A percentile compares a stretch with the other conserved stretches of the same genome.
Evolutionary conservation across 2,888 invertebrate genomes (phyloP).

Genomic region (Hypsopygia costalis): DNA sequence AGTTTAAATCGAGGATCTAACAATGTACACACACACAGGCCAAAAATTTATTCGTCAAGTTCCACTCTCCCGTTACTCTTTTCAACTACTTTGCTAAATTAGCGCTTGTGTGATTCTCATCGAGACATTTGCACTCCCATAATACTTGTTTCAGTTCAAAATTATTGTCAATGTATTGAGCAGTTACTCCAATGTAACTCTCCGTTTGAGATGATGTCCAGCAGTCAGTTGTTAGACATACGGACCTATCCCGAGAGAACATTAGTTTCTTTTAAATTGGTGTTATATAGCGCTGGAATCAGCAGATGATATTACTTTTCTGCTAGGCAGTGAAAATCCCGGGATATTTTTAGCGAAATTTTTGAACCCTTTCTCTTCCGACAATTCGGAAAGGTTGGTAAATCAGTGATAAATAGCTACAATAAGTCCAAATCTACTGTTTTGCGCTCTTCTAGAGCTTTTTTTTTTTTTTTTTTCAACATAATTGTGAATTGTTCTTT

Average conservation of each 20-base stretch:
- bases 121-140: constrained; percentile 12
- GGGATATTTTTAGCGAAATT: constrained; percentile 5
- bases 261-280: constrained; percentile 3
- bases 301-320: constrained; percentile 7
- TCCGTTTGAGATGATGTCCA: constrained; percentile 18
- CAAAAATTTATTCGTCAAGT: constrained; percentile 11
- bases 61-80: constrained; percentile 8
- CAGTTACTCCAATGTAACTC: constrained; percentile 17
- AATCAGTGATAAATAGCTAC: constrained; percentile 9
- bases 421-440: constrained; percentile 10
- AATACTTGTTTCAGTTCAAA: constrained; percentile 14
- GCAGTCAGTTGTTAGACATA: constrained; percentile 16
- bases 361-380: constrained; percentile 7
- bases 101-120: constrained; percentile 13
- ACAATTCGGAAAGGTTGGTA: constrained; percentile 10
- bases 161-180: constrained; percentile 14
- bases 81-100: constrained; percentile 25
- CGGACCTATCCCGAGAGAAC: constrained; percentile 9
- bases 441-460: constrained; percentile 4
- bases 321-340: constrained; percentile 3
- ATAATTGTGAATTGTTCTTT: constrained; percentile 1
- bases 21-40: constrained; percentile 14
- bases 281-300: constrained; percentile 11
- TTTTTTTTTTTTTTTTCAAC: constrained; percentile 2
- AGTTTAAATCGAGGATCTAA: constrained; percentile 15